Evolutionary conservation across 2,797 vertebrate species (phyloP), one percentile per base, ranked within the genome.

Genomic region (Lithobates sylvaticus): DNA sequence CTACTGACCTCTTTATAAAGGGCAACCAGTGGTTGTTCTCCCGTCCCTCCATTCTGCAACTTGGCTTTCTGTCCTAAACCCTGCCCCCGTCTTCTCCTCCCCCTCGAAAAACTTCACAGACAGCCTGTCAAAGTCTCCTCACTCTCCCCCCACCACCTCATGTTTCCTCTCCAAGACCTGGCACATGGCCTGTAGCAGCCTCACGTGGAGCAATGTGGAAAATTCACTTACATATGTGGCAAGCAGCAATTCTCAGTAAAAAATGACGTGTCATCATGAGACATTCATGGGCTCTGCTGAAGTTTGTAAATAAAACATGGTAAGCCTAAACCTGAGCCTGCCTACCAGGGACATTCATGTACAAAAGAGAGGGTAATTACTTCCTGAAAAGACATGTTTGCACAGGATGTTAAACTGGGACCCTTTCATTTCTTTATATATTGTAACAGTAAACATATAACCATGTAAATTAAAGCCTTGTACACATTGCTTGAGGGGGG

Each of bases 1-100:
- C 13, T 70, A 73, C 86, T 84, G 58, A 87, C 86, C 86, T 83
- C 83, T 74, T 85, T 21, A 86, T 83, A 68, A 44, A 74, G 75
- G 80, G 39, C 10, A 78, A 26, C 70, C 78, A 82, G 64, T 39
- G 47, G 23, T 73, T 80, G 18, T 27, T 73, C 23, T 80, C 78
- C 21, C 39, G 71, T 13, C 36, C 65, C 36, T 83, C 84, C 84
- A 83, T 79, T n/a, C 32, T 83, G 84, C 21, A 64, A 72, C 84
- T 75, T 58, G 67, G 69, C 47, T 83, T 70, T 39, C 47, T 76
- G 68, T 2, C 27, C 10, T 72, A n/a, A 23, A 64, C 36, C 47
- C 76, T 42, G 44, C 79, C 80, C 83, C 32, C 36, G 58, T 64
- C 86, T 69, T n/a, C 44, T 64, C 83, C 61, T 34, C 26, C 64